Evolutionary conservation across 2,888 invertebrate genomes (phyloP).

Genomic region (Halictus quadricinctus): DNA sequence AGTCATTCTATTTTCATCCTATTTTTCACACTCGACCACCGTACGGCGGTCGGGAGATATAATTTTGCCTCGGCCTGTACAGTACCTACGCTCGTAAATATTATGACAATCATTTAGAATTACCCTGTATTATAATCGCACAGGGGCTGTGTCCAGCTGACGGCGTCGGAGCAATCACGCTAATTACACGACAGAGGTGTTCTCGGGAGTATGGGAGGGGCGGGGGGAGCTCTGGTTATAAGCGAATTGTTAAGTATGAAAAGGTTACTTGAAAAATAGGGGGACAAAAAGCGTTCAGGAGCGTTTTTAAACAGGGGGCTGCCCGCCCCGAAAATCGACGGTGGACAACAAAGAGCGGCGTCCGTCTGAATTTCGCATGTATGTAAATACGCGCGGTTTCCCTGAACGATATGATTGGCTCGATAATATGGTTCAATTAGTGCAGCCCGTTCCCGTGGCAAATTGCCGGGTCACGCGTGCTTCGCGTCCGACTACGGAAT

Average conservation of each 20-base stretch:
- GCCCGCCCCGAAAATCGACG: background rate
- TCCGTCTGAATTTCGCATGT: conserved; percentile 25
- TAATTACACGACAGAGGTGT: background rate
- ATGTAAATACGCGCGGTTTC: conserved; percentile 31
- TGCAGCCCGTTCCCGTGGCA: conserved; percentile 23
- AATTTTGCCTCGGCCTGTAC: background rate
- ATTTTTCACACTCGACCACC: background rate
- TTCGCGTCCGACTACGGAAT: conserved; percentile 30
- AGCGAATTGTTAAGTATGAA: background rate
- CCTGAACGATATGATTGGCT: conserved; percentile 48
- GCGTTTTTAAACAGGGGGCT: background rate
- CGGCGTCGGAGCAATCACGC: conserved; percentile 11
- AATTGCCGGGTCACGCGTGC: conserved; percentile 51
- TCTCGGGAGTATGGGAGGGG: background rate
- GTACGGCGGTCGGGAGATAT: background rate
- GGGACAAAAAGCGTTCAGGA: background rate
- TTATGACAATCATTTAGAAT: background rate
- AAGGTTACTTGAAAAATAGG: background rate
- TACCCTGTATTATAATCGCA: background rate
- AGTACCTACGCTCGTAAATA: background rate
- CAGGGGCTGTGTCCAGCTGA: background rate
- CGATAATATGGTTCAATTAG: conserved; percentile 57
- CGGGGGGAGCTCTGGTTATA: background rate
- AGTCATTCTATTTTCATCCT: too few species aligned
- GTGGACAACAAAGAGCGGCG: background rate